Evolutionary conservation across 2,797 vertebrate genomes (phyloP).

Genomic region (Aulostomus chinensis): DNA sequence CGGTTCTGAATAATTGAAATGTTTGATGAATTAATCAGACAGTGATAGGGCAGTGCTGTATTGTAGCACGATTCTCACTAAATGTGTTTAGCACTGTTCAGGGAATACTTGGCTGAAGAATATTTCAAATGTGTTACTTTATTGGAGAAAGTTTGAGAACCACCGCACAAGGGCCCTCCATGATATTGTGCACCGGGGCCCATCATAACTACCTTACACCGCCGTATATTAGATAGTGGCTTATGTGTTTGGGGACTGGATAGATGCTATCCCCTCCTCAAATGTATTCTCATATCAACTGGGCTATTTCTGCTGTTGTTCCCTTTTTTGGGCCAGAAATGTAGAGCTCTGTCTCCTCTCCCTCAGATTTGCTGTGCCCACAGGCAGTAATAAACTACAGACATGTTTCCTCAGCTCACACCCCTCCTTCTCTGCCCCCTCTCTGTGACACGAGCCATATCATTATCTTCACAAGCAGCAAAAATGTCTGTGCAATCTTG

Average conservation of each 20-base stretch:
- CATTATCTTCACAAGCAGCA: constrained; percentile 59
- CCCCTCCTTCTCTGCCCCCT: constrained; percentile 56
- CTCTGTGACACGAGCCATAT: constrained; percentile 56
- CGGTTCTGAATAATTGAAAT: no score
- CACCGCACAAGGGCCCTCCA: no score
- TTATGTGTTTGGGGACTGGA: constrained; percentile 38
- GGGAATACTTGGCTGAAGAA: no score
- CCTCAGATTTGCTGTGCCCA: constrained; percentile 41
- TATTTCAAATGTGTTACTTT: no score
- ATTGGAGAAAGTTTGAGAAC: no score
- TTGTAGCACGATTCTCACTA: no score
- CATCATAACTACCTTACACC: no score
- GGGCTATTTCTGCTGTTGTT: constrained; percentile 42
- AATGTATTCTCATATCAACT: constrained; percentile 47
- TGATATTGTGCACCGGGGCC: no score
- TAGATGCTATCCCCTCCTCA: constrained; percentile 28
- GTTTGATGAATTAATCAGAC: no score
- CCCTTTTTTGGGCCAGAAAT: constrained; percentile 7
- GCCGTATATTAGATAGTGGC: no score
- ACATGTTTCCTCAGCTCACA: constrained; percentile 53
- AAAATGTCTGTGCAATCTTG: constrained; percentile 52
- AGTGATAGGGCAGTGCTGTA: no score
- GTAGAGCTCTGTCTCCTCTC: constrained; percentile 45
- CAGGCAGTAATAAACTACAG: constrained; percentile 68
- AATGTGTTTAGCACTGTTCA: no score